These are phyloP conservation scores for Etia nguti DNA, from an alignment of 2,113 vertebrate species.

Conservation along the genomic window DNA sequence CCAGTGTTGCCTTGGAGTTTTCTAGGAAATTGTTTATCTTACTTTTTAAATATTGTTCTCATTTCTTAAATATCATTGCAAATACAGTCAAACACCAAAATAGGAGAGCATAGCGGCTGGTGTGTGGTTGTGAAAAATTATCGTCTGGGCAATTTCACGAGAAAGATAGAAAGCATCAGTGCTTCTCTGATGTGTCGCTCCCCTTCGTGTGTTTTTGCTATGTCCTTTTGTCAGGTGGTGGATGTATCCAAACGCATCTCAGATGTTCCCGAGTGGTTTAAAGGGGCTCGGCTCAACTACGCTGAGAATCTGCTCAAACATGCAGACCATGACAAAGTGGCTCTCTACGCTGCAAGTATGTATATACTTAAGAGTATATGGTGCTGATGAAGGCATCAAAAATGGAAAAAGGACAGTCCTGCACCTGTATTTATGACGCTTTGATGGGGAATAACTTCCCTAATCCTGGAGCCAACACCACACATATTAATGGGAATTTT, in stretches of 20 bases:
- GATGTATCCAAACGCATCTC: slow-evolving; percentile 83
- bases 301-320: slow-evolving; percentile 91
- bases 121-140: background rate
- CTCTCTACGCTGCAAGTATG: slow-evolving; percentile 90
- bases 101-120: background rate
- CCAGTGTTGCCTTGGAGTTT: background rate
- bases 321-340: slow-evolving; percentile 86
- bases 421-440: rapidly evolving
- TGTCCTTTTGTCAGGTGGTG: slow-evolving; percentile 76
- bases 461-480: background rate
- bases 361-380: background rate
- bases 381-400: background rate
- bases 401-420: background rate
- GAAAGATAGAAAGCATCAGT: background rate
- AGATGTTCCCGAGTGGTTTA: slow-evolving; percentile 92
- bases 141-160: background rate
- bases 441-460: rapidly evolving
- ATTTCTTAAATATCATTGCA: background rate
- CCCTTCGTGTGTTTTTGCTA: background rate
- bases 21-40: background rate
- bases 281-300: slow-evolving; percentile 88
- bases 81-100: background rate
- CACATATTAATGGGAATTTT: background rate
- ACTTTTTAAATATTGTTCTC: rapidly evolving
- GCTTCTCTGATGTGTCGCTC: background rate